phyloP scores from a whole-genome alignment of 2,888 invertebrate species.

The Nephrotoma appendiculata region DNA sequence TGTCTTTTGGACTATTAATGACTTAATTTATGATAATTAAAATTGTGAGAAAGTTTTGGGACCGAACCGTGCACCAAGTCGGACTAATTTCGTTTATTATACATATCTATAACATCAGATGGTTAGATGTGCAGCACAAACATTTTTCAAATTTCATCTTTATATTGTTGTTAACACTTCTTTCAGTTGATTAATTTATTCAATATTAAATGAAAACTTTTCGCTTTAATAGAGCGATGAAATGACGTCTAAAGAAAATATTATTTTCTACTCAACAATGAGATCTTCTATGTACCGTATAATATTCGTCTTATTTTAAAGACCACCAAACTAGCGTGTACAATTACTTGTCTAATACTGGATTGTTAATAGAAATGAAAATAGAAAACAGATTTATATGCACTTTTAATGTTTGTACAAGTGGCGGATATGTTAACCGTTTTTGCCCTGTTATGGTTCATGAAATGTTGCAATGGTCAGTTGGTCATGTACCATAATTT shows the following conservation, averaged over 20 bases:
- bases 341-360: neutral
- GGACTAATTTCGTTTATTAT: neutral
- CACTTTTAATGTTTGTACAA: neutral
- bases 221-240: neutral
- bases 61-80: neutral
- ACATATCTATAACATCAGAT: too few relatives aligned
- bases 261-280: neutral
- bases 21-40: neutral
- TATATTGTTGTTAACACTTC: neutral
- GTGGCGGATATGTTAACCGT: neutral
- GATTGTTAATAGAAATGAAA: neutral
- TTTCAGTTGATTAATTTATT: neutral
- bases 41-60: neutral
- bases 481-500: neutral
- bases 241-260: neutral
- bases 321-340: neutral
- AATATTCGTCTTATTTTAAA: neutral
- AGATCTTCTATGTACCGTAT: neutral
- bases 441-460: neutral
- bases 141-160: neutral
- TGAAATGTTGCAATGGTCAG: neutral
- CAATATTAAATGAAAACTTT: neutral
- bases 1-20: neutral
- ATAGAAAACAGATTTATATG: neutral
- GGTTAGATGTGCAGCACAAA: too few relatives aligned